A percentile compares a stretch with the other conserved stretches of the same genome.
phyloP scores from a whole-genome alignment of 2,797 vertebrate species.

The Hyperoplus immaculatus region DNA sequence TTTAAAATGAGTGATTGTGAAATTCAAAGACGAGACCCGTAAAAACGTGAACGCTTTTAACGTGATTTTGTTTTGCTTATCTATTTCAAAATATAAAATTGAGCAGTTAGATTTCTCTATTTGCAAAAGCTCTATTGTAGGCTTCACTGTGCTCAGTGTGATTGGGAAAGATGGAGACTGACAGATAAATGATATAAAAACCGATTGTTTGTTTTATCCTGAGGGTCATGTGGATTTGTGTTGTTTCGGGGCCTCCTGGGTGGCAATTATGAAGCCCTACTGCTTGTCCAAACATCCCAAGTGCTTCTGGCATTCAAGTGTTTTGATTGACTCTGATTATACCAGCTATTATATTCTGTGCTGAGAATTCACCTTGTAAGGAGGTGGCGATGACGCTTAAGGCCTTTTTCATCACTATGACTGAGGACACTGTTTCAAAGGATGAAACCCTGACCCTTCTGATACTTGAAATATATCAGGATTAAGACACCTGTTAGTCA shows the following conservation, averaged over 20 bases:
- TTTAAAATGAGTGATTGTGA: not conserved
- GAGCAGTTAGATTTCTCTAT: constrained; percentile 5
- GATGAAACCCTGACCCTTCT: constrained; percentile 38
- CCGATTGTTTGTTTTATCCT: constrained; percentile 58
- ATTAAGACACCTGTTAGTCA: not conserved
- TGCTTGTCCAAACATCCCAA: constrained; percentile 54
- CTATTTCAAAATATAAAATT: constrained; percentile 26
- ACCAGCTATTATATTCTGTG: constrained; percentile 11
- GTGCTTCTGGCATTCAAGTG: constrained; percentile 54
- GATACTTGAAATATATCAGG: constrained; percentile 20
- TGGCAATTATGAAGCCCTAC: constrained; percentile 28
- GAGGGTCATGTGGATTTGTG: constrained; percentile 55
- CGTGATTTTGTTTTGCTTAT: not conserved
- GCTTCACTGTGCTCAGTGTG: constrained; percentile 27
- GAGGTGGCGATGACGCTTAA: constrained; percentile 3
- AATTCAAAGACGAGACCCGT: not conserved
- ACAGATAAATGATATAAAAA: constrained; percentile 55
- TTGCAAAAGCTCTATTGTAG: constrained; percentile 33
- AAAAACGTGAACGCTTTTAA: not conserved
- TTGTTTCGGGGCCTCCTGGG: constrained; percentile 33
- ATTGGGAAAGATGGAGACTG: constrained; percentile 40
- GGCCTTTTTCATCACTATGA: not conserved
- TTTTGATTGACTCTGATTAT: constrained; percentile 46
- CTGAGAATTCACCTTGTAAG: not conserved
- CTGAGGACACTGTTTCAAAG: constrained; percentile 36